Conservation (phyloP, 2,113 vertebrate species). For the Opisthocomus hoazin region DNA sequence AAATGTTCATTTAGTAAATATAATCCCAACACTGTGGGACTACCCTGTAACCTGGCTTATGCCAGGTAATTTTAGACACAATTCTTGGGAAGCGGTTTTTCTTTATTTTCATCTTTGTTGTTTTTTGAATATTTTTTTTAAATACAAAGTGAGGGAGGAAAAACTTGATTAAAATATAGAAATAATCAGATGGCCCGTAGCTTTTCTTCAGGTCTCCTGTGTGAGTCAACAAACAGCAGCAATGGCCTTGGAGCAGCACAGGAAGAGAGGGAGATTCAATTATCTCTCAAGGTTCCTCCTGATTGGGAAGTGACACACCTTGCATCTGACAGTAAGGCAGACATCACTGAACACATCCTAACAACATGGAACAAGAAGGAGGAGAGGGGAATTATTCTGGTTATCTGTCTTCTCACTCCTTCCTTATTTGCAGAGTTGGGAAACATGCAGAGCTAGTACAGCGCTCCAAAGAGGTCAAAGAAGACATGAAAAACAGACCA, state of each 20-base stretch:
- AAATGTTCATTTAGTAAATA: neutral
- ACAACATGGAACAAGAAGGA: neutral
- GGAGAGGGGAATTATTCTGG: neutral
- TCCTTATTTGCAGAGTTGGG: neutral
- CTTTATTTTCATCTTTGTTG: neutral
- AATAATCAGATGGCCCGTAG: neutral
- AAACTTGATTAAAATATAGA: neutral
- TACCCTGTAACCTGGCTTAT: neutral
- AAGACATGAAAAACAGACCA: neutral
- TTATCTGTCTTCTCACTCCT: neutral
- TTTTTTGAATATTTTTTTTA: neutral
- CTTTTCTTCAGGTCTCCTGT: neutral
- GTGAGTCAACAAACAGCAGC: neutral
- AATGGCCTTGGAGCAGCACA: neutral
- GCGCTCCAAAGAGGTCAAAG: neutral
- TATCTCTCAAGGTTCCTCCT: neutral
- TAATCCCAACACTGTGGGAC: neutral
- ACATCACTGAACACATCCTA: neutral
- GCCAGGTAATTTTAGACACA: neutral
- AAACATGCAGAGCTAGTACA: neutral
- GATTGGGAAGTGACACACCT: neutral
- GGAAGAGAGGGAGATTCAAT: neutral
- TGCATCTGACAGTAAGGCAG: neutral
- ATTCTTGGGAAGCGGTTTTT: neutral
- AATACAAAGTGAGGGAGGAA: neutral